Base-by-base conservation (phyloP, 2,113 vertebrate species). In the Sceloporus tristichus region DNA sequence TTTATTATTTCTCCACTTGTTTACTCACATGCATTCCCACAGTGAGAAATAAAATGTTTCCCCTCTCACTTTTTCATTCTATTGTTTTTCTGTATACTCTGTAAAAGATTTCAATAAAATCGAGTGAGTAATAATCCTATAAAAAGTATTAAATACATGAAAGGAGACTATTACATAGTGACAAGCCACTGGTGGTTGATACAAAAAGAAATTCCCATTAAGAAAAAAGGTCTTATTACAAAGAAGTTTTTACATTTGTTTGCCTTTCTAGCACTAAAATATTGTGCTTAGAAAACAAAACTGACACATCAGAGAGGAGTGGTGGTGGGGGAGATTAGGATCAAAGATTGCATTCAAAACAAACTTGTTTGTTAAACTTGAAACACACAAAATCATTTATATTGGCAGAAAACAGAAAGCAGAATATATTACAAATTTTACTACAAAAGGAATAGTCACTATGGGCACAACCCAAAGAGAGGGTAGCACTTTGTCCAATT, bases 21-120 rank as follows among this genome's bases (percentile, higher is more conserved):
- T 95, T 94, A 79, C 56, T 85, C 53, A 81, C 8, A 53, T 76
- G 78, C 34, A 88, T 87, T 85, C 70, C 84, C 84, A 0, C 34
- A 29, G 0, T 65, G 29, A 93, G 90, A 92, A 94, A 93, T 91
- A 84, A 92, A 92, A 88, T 29, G 11, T 2, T 92, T 92, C 79
- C 16, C 85, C 80, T 71, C 87, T 76, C 34, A 62, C 86, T 79
- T 59, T 93, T 92, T 71, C n/a, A 53, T 93, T 89, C 77, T 90
- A 68, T 92, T 85, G 27, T 91, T 85, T 92, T 84, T 88, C 86
- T 92, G 92, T 84, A 38, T 53, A 21, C 18, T 25, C 1, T 73
- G 91, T 84, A 92, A 91, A 93, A 74, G 91, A 83, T 79, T 88
- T 90, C 90, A 87, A 54, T 87, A 89, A 94, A 90, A 90, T 9